A percentile compares a stretch with the other conserved stretches of the same genome.
Evolutionary conservation across 2,113 vertebrate genomes (phyloP).

Genomic region (Campylomormyrus tamandua): DNA sequence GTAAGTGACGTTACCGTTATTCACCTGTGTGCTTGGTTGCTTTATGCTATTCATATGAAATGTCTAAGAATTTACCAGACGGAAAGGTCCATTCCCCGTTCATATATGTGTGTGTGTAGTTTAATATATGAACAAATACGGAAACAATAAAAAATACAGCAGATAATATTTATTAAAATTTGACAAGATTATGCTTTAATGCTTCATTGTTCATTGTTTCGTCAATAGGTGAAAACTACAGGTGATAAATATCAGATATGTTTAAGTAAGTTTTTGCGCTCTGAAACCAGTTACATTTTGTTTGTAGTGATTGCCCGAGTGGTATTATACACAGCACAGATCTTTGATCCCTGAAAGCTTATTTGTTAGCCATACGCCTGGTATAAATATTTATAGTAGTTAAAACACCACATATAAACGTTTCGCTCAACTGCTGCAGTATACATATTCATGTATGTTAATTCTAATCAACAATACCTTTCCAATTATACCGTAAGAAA

Average conservation of each 20-base stretch:
- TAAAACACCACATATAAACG: not conserved
- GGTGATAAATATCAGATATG: not conserved
- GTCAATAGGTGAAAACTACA: not conserved
- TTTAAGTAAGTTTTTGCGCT: not conserved
- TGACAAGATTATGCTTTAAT: not conserved
- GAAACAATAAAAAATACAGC: not conserved
- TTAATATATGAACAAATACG: not conserved
- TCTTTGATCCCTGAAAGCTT: not conserved
- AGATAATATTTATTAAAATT: not conserved
- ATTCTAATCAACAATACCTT: not conserved
- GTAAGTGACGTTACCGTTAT: slow-evolving; percentile 62
- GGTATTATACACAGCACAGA: not conserved
- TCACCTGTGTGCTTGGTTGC: not conserved
- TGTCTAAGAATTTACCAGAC: not conserved
- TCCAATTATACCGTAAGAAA: not conserved
- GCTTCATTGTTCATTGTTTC: not conserved
- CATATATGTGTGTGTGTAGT: not conserved
- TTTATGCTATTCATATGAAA: not conserved
- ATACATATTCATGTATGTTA: not conserved
- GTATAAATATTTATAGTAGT: not conserved
- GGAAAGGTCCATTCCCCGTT: not conserved
- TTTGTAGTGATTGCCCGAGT: not conserved
- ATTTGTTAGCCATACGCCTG: not conserved
- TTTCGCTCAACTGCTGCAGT: not conserved
- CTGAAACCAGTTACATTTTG: slow-evolving; percentile 12